Conservation (phyloP, 2,113 vertebrate genomes). For the Pelobates fuscus region DNA sequence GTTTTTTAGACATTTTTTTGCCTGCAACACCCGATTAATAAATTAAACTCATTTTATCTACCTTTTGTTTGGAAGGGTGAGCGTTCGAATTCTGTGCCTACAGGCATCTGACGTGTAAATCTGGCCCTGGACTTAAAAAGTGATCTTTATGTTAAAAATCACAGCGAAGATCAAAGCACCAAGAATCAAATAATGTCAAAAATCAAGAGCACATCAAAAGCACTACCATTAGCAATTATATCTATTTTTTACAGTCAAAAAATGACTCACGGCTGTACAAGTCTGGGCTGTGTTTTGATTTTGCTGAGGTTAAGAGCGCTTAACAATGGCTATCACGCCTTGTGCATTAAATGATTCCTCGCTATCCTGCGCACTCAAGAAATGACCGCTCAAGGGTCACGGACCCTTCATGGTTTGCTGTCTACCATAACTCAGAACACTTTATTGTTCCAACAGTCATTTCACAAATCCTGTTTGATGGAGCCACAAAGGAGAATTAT, state of each 20-base stretch:
- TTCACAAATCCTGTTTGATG: constrained; percentile 19
- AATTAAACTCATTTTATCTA: too few relatives aligned
- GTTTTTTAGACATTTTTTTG: too few relatives aligned
- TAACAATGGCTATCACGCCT: constrained; percentile 7
- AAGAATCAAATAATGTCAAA: not conserved
- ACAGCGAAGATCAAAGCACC: not conserved
- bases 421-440: constrained; percentile 27
- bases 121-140: too few relatives aligned
- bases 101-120: too few relatives aligned
- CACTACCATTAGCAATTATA: not conserved
- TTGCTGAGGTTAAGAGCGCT: constrained; percentile 5
- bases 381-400: constrained; percentile 31
- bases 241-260: not conserved
- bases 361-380: constrained; percentile 7
- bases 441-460: constrained; percentile 28
- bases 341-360: not conserved
- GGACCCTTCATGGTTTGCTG: constrained; percentile 1
- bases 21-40: too few relatives aligned
- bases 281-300: not conserved
- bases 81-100: too few relatives aligned
- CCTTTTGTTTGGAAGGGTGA: too few relatives aligned
- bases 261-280: not conserved
- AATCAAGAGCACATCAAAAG: not conserved
- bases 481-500: constrained; percentile 11
- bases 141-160: too few relatives aligned